phyloP scores from a whole-genome alignment of 1,140 invertebrate genomes.

The Trichonephila clavata region DNA sequence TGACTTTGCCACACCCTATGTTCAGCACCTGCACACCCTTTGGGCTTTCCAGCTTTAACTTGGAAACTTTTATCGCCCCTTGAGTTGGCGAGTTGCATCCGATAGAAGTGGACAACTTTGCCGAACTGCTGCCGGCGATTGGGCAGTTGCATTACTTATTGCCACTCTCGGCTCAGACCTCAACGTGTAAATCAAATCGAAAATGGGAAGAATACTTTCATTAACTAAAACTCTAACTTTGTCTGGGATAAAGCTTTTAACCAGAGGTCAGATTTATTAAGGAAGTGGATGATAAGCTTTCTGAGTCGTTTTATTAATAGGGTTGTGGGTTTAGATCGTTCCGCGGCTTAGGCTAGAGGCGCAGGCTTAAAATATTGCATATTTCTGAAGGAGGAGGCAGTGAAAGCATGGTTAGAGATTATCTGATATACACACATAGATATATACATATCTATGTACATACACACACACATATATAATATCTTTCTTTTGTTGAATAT shows the following conservation, averaged over 20 bases:
- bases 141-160: slow-evolving; percentile 27
- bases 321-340: neutral
- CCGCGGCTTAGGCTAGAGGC: too few relatives aligned
- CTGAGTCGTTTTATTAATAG: neutral
- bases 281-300: neutral
- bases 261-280: neutral
- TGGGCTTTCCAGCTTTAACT: slow-evolving; percentile 58
- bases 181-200: slow-evolving; percentile 10
- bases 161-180: neutral
- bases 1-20: slow-evolving; percentile 64
- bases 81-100: slow-evolving; percentile 31
- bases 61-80: slow-evolving; percentile 59
- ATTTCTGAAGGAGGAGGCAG: too few relatives aligned
- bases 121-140: slow-evolving; percentile 3
- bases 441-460: too few relatives aligned
- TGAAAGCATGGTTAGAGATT: too few relatives aligned
- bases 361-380: too few relatives aligned
- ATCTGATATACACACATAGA: too few relatives aligned
- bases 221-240: neutral
- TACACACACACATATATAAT: too few relatives aligned
- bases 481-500: too few relatives aligned
- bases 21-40: slow-evolving; percentile 59
- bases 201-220: slow-evolving; percentile 26
- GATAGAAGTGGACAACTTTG: slow-evolving; percentile 29
- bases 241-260: neutral